Evolutionary conservation across 1,140 invertebrate genomes (phyloP).

Genomic region (Drosophila neocordata): DNA sequence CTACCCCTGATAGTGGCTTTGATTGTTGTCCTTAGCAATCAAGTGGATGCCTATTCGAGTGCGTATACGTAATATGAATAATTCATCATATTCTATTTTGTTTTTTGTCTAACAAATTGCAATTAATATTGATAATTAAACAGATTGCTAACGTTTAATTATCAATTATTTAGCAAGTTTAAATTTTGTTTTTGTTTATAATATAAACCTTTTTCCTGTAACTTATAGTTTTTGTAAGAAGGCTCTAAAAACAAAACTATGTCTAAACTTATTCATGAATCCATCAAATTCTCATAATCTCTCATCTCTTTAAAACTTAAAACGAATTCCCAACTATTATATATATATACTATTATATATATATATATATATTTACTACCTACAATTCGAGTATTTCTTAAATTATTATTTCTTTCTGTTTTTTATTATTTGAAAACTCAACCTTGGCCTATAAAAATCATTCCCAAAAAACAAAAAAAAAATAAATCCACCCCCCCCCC

Average conservation of each 20-base stretch:
- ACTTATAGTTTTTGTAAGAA: not conserved
- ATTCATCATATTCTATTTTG: not conserved
- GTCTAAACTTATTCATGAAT: slow-evolving; percentile 35
- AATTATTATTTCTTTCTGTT: not conserved
- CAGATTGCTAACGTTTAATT: not conserved
- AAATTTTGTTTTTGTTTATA: too few species aligned
- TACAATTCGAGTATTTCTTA: not conserved
- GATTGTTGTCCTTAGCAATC: slow-evolving; percentile 41
- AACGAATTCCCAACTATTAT: not conserved
- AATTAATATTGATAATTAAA: not conserved
- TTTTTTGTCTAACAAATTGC: not conserved
- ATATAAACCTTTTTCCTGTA: too few species aligned
- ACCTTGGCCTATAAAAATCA: not conserved
- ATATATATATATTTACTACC: not conserved
- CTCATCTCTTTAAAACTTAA: slow-evolving; percentile 36
- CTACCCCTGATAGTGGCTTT: slow-evolving; percentile 35
- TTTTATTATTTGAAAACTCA: not conserved
- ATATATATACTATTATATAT: too few species aligned
- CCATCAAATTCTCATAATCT: slow-evolving; percentile 34
- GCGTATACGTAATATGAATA: slow-evolving; percentile 64
- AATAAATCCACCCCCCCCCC: not conserved
- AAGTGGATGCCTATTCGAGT: slow-evolving; percentile 78
- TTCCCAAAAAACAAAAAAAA: not conserved
- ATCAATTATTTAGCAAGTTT: not conserved
- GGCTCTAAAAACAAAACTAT: not conserved